Base-by-base conservation (phyloP, 2,888 invertebrate genomes). In the Cyaniris semiargus region DNA sequence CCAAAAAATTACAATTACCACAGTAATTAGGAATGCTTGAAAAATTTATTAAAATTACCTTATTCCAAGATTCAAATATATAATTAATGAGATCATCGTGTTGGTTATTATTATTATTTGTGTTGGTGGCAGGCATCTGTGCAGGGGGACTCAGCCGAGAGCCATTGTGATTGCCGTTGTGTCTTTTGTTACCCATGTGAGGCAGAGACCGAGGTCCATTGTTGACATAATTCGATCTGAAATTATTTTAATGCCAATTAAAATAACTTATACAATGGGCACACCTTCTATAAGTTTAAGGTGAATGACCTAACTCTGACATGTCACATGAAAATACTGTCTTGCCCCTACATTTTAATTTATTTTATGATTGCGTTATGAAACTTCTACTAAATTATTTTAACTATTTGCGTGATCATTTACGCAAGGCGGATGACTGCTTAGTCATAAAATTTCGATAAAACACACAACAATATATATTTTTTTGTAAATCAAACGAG, bases 11-110 rank as follows among this genome's bases (percentile, higher is more conserved):
- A 3, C 10, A 23, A 3, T 23, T 60, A 21, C 23, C 58, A n/a
- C 10, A 60, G 13, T 8, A 56, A 56, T 23, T 10, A 23, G 4
- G 4, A 60, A 23, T 44, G 10, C 23, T 21, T 5, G 21, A 66
- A 38, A 13, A 44, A 44, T 3, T 38, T 6, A 23, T 3, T 38
- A 60, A n/a, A 70, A 21, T 72, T 38, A 96, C 96, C 94, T 96
- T 96, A 88, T 95, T 95, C 96, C 96, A 96, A 78, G 96, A 96
- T 82, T 97, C 97, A 86, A 95, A 96, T 82, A 97, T 96, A 85
- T 96, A 97, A 86, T 96, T 96, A 82, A 97, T 97, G 84, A 97
- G 92, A 88, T 97, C 97, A 85, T 97, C 97, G 83, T 97, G 97
- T 82, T 96, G 96, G 78, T 84, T 85, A 78, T 83, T 84, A 77